Conservation (phyloP, 2,113 vertebrate genomes). For the Rhombomys opimus region DNA sequence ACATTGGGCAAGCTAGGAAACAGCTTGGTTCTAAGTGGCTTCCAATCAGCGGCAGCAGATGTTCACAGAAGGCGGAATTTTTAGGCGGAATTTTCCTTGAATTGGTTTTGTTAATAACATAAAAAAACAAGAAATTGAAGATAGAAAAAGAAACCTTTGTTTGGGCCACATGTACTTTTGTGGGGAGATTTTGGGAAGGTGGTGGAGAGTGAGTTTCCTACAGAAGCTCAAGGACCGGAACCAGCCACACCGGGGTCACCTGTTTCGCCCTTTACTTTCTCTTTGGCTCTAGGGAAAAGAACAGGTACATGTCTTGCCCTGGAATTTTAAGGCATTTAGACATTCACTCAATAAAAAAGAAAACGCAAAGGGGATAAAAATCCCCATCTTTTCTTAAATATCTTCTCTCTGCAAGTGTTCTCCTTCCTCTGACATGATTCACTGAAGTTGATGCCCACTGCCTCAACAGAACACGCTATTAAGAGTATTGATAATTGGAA, state of each 20-base stretch:
- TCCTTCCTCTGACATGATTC: background rate
- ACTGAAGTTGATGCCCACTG: background rate
- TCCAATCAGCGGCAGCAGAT: slow-evolving; percentile 86
- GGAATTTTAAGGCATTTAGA: background rate
- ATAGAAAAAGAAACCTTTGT: slow-evolving; percentile 56
- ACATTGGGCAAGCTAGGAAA: slow-evolving; percentile 75
- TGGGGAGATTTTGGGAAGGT: background rate
- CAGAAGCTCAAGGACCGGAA: background rate
- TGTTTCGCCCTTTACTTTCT: background rate
- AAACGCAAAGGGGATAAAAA: background rate
- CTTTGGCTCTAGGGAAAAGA: background rate
- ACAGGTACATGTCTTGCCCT: background rate
- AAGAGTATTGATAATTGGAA: background rate
- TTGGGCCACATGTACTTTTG: slow-evolving; percentile 33
- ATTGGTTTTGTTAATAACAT: slow-evolving; percentile 84
- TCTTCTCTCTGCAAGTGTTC: background rate
- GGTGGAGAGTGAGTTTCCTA: background rate
- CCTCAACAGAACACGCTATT: background rate
- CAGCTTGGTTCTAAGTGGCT: slow-evolving; percentile 81
- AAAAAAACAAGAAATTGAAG: slow-evolving; percentile 78
- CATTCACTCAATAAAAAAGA: slow-evolving; percentile 35
- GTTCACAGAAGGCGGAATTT: slow-evolving; percentile 82
- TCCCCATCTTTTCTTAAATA: background rate
- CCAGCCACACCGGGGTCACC: background rate
- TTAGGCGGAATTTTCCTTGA: slow-evolving; percentile 81